A percentile compares a stretch with the other conserved stretches of the same genome.
Evolutionary conservation across 2,888 invertebrate species (phyloP).

Genomic region (Caradrina clavipalpis): DNA sequence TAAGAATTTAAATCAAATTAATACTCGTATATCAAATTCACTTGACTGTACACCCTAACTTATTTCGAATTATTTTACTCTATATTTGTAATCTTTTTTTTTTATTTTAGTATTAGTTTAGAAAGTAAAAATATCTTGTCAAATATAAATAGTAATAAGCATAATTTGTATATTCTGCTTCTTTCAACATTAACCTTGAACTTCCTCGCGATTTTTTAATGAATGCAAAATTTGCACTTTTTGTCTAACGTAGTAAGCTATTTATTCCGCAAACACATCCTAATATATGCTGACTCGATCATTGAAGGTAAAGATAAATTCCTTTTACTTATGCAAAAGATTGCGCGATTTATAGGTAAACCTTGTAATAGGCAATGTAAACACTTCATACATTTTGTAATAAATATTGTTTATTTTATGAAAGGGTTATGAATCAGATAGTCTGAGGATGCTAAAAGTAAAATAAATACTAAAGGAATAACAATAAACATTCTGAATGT

Average conservation of each 20-base stretch:
- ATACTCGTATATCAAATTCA: no score
- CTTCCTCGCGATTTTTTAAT: slow-evolving; percentile 37
- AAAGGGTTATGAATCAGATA: neutral
- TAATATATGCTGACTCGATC: slow-evolving; percentile 46
- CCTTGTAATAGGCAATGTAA: slow-evolving; percentile 21
- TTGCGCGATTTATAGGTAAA: slow-evolving; percentile 9
- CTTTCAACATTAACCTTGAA: slow-evolving; percentile 35
- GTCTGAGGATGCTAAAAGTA: no score
- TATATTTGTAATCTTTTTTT: no score
- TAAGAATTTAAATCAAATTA: no score
- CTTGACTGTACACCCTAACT: no score
- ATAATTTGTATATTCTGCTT: slow-evolving; percentile 2
- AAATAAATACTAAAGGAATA: neutral
- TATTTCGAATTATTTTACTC: no score
- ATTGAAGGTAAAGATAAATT: slow-evolving; percentile 45
- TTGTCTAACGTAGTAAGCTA: slow-evolving; percentile 34
- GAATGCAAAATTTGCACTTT: slow-evolving; percentile 36
- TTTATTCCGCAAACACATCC: slow-evolving; percentile 52
- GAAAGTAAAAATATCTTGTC: neutral
- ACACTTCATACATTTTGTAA: slow-evolving; percentile 5
- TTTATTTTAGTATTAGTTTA: no score
- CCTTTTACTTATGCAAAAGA: slow-evolving; percentile 24
- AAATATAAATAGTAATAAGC: neutral
- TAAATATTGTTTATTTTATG: slow-evolving; percentile 2
- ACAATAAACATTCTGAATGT: neutral